Evolutionary conservation across 2,113 vertebrate species (phyloP).

Genomic region (Corydoras maculifer): DNA sequence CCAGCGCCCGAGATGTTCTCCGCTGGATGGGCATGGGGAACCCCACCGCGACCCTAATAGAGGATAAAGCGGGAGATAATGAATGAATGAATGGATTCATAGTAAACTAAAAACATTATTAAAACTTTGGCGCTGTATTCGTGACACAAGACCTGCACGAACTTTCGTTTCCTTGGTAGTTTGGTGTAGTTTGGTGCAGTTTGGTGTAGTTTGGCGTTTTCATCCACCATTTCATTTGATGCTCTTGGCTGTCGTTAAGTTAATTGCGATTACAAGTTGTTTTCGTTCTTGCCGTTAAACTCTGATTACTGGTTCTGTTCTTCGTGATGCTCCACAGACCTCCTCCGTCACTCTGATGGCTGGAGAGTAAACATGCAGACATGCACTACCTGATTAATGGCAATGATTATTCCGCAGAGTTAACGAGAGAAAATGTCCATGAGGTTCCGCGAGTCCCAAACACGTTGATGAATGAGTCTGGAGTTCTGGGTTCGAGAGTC

Average conservation of each 20-base stretch:
- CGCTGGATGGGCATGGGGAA: too few species aligned
- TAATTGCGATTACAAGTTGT: conserved; percentile 28
- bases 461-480: conserved; percentile 3
- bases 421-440: neutral
- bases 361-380: conserved; percentile 20
- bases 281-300: conserved; percentile 20
- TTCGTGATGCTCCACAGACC: conserved; percentile 15
- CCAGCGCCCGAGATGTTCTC: too few species aligned
- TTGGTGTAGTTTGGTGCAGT: neutral
- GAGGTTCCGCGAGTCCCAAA: neutral
- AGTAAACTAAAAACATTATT: too few species aligned
- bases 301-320: conserved; percentile 11
- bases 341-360: conserved; percentile 25
- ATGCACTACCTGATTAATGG: conserved; percentile 27
- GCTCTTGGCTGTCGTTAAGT: conserved; percentile 17
- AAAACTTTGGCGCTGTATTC: too few species aligned
- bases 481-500: neutral
- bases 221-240: conserved; percentile 9
- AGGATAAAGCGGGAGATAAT: too few species aligned
- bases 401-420: conserved; percentile 20
- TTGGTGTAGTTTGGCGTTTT: conserved; percentile 3
- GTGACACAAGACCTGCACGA: too few species aligned
- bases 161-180: neutral
- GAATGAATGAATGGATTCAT: too few species aligned
- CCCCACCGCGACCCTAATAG: too few species aligned